These are phyloP conservation scores for Paradisaea rubra DNA, from an alignment of 2,113 vertebrate species.

Conservation along the genomic window DNA sequence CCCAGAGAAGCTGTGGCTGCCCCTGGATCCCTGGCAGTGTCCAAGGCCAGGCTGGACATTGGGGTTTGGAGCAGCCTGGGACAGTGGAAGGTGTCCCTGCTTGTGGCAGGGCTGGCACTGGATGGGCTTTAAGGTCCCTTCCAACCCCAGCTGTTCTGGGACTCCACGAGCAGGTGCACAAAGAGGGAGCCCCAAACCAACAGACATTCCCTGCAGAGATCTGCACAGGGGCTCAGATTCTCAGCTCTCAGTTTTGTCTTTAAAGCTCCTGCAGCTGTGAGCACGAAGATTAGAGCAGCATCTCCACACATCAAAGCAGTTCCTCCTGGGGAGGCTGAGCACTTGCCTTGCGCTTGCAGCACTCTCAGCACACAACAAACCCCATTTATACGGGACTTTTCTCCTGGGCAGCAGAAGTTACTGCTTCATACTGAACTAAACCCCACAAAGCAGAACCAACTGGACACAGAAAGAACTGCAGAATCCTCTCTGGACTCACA, in stretches of 20 bases:
- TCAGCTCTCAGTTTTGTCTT: neutral
- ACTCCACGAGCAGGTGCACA: neutral
- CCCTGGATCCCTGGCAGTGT: neutral
- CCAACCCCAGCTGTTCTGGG: neutral
- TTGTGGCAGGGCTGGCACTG: rapidly evolving
- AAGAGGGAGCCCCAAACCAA: neutral
- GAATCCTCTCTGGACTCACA: neutral
- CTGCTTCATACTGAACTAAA: neutral
- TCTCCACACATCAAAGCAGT: neutral
- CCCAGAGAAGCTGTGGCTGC: neutral
- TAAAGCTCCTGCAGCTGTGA: neutral
- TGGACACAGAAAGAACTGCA: neutral
- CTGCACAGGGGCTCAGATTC: neutral
- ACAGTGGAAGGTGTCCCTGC: neutral
- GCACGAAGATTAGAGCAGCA: neutral
- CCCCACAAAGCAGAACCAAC: neutral
- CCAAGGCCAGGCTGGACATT: neutral
- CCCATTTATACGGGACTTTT: neutral
- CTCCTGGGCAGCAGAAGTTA: neutral
- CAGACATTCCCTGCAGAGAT: neutral
- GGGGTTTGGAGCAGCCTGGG: neutral
- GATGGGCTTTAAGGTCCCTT: neutral
- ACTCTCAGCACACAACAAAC: neutral
- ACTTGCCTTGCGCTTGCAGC: neutral
- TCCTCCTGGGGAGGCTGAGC: neutral